Base-by-base conservation (phyloP, 2,113 vertebrate species). In the Lathamus discolor region DNA sequence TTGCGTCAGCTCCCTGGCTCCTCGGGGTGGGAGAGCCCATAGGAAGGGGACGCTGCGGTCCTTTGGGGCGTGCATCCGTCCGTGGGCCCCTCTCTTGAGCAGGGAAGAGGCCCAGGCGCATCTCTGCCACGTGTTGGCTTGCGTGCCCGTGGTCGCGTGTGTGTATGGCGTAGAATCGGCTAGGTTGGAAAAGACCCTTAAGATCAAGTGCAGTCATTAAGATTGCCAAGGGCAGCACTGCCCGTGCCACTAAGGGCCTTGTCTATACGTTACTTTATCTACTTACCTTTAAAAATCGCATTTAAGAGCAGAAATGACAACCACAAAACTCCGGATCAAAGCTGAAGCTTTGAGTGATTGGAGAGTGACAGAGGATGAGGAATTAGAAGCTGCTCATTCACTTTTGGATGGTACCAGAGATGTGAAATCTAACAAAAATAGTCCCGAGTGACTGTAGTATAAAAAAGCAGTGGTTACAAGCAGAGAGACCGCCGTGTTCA, bases 71-170 rank as follows among this genome's bases (percentile, higher is more conserved):
- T 35, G 57, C 33, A 35, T 24, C 57, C 57, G 5, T 15, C 57
- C 57, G 6, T 59, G 13, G 7, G 33, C 13, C 57, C 6, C 43
- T 8, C 1, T 1, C 2, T 24, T 6, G 5, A 0, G 9, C 1
- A 6, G 39, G 52, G 20, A 4, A 13, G 20, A 3, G 28, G 35
- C 19, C 51, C 4, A 28, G 59, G 18, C 22, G 62, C 24, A 0
- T 3, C 61, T 10, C 31, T 9, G 41, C 31, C 7, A 2, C 4
- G 17, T 3, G 1, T 10, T 9, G 39, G 10, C 51, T n/a, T 37
- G 3, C 17, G 3, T 3, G 1, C 9, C 29, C 11, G 33, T 1
- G 8, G n/a, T 67, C 5, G 0, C 35, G 57, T 15, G 33, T 24
- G n/a, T 59, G 7, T 35, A 5, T 35, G 13, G 57, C 23, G 10